Evolutionary conservation across 2,797 vertebrate species (phyloP).

Genomic region (Psittacula derbiana): DNA sequence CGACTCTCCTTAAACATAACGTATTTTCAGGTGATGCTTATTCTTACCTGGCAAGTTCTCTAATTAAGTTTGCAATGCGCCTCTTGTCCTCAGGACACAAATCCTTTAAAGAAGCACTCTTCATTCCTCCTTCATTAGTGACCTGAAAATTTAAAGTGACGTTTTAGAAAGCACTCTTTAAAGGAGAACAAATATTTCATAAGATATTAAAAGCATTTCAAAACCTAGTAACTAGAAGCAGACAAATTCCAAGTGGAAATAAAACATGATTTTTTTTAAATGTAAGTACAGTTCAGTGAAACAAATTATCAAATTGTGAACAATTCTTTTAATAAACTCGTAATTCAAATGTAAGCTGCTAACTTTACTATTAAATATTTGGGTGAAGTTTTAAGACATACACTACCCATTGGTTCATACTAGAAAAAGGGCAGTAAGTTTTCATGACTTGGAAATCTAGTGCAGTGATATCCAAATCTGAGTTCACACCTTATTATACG

Average conservation of each 20-base stretch:
- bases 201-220: constrained; percentile 48
- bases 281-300: background rate
- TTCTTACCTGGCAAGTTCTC: constrained; percentile 94
- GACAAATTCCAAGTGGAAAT: background rate
- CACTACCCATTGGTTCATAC: background rate
- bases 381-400: background rate
- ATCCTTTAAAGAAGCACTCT: constrained; percentile 89
- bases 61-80: constrained; percentile 94
- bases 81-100: constrained; percentile 97
- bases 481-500: background rate
- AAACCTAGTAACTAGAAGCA: constrained; percentile 12
- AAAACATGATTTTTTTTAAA: background rate
- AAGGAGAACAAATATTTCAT: constrained; percentile 24
- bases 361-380: background rate
- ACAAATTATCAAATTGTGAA: background rate
- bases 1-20: constrained; percentile 4
- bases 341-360: background rate
- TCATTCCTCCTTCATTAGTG: constrained; percentile 70
- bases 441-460: background rate
- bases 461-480: background rate
- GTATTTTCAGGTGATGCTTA: constrained; percentile 43
- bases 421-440: background rate
- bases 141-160: constrained; percentile 76
- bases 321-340: background rate
- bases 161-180: constrained; percentile 18